These are phyloP conservation scores for Zosterops hypoxanthus DNA, from an alignment of 2,113 vertebrate genomes.

Conservation along the genomic window DNA sequence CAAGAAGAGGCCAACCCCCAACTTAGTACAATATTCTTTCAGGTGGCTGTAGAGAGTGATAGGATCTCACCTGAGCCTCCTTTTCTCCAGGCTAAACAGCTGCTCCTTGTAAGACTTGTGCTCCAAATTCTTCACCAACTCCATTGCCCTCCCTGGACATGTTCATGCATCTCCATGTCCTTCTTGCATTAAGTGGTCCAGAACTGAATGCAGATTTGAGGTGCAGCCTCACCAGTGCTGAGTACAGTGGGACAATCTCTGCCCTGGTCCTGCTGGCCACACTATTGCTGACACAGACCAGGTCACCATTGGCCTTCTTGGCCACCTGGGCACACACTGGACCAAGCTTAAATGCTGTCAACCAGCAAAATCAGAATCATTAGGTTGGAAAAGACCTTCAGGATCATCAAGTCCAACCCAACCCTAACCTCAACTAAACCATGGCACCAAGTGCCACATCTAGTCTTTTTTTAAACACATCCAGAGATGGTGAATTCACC, in stretches of 20 bases:
- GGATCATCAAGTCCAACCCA: no score
- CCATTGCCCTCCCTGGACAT: background rate
- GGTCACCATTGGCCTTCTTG: background rate
- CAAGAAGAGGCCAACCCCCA: background rate
- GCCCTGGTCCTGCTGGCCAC: background rate
- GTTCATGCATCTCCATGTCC: background rate
- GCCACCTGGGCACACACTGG: background rate
- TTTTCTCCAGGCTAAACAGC: background rate
- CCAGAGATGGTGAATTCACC: no score
- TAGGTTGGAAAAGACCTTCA: no score
- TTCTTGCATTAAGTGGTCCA: background rate
- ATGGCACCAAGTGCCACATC: no score
- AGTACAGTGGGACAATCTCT: background rate
- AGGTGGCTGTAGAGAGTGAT: background rate
- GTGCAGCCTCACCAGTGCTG: rapidly evolving
- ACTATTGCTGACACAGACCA: background rate
- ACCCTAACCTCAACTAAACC: no score
- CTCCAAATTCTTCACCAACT: background rate
- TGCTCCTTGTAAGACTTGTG: background rate
- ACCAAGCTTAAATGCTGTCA: background rate
- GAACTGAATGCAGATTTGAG: background rate
- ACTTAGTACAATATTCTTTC: background rate
- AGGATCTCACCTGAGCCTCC: background rate
- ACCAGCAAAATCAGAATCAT: no score
- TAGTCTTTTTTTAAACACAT: no score